Percentiles rank a stretch among this genome's conserved stretches.
These are phyloP conservation scores for Chaetodon trifasciatus DNA, from an alignment of 2,797 vertebrate genomes.

Conservation along the genomic window DNA sequence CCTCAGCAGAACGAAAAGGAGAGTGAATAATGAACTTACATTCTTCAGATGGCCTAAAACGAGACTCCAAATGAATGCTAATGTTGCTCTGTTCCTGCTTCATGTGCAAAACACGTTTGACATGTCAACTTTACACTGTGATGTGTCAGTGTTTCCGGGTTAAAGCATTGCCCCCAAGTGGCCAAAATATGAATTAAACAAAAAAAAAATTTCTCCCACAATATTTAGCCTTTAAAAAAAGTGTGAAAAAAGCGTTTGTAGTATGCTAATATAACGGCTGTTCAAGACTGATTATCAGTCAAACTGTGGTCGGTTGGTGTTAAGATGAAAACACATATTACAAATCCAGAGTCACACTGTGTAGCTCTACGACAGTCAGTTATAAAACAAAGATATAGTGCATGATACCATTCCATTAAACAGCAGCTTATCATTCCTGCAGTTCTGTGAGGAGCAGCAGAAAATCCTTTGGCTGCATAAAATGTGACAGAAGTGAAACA, in stretches of 20 bases:
- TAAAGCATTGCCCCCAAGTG: slow-evolving; percentile 34
- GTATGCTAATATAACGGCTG: background rate
- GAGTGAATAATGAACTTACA: background rate
- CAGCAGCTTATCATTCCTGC: background rate
- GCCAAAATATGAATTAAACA: background rate
- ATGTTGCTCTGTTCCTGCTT: background rate
- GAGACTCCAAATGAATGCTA: background rate
- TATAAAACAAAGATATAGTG: background rate
- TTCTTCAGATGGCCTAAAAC: background rate
- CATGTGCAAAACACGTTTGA: rapidly evolving
- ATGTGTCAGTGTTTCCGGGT: background rate
- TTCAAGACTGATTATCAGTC: background rate
- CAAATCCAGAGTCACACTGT: background rate
- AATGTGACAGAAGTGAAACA: background rate
- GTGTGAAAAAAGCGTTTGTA: background rate
- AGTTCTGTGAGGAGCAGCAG: background rate
- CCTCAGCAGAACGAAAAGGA: background rate
- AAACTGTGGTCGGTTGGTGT: background rate
- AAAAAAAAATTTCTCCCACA: too few relatives aligned
- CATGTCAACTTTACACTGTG: background rate
- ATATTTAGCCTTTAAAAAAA: too few relatives aligned
- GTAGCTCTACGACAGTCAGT: background rate
- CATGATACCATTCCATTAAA: too few relatives aligned
- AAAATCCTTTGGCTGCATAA: background rate
- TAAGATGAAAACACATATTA: too few relatives aligned